Evolutionary conservation across 2,888 invertebrate genomes (phyloP).

Genomic region (Odontothrips loti): DNA sequence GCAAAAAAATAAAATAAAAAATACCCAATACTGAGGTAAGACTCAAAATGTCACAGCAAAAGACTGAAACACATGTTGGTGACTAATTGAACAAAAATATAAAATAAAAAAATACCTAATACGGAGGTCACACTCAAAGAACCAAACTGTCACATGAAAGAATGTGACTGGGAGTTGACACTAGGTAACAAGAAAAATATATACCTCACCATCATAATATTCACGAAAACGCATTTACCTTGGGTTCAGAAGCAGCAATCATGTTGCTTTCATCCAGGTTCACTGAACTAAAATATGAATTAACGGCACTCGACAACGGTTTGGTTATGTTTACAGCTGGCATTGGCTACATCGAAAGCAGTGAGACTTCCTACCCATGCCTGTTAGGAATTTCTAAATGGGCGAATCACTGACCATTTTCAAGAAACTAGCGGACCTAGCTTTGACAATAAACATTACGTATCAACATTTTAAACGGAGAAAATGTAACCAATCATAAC

Average conservation of each 20-base stretch:
- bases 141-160: background rate
- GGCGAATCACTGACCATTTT: background rate
- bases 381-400: background rate
- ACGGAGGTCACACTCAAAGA: slow-evolving; percentile 31
- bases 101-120: slow-evolving; percentile 25
- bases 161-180: too few relatives aligned
- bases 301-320: background rate
- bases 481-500: too few relatives aligned
- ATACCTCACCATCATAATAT: background rate
- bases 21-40: slow-evolving; percentile 14
- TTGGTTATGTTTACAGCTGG: slow-evolving; percentile 20
- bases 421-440: background rate
- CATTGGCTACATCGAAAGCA: background rate
- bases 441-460: too few relatives aligned
- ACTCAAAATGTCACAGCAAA: too few relatives aligned
- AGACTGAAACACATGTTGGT: slow-evolving; percentile 55
- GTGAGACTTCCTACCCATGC: background rate
- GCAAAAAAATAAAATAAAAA: slow-evolving; percentile 30
- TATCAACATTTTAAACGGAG: too few relatives aligned
- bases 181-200: too few relatives aligned
- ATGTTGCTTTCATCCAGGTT: slow-evolving; percentile 88
- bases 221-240: slow-evolving; percentile 54
- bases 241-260: slow-evolving; percentile 87
- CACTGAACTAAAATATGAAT: slow-evolving; percentile 44
- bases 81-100: slow-evolving; percentile 33